Percentiles rank a stretch among this genome's conserved stretches.
These are phyloP conservation scores for Tachycineta bicolor DNA, from an alignment of 2,113 vertebrate genomes.

Conservation along the genomic window DNA sequence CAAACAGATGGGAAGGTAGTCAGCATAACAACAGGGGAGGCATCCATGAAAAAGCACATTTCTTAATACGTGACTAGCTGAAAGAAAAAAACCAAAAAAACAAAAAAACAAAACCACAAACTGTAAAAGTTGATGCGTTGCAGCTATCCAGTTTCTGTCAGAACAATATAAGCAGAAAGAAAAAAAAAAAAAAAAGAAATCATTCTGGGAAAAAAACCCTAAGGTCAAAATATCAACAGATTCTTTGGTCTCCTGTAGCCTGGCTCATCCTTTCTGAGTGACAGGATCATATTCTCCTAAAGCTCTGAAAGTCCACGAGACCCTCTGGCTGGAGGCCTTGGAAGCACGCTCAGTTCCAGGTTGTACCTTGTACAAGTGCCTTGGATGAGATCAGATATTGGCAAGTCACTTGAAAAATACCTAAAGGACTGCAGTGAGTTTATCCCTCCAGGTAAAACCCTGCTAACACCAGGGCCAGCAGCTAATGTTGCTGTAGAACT, in stretches of 20 bases:
- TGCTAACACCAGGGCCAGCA: background rate
- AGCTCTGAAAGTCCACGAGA: background rate
- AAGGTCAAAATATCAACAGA: background rate
- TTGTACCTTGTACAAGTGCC: background rate
- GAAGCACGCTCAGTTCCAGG: background rate
- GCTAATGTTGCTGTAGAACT: background rate
- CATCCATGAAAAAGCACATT: background rate
- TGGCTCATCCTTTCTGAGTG: background rate
- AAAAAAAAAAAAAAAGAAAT: background rate
- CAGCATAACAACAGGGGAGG: background rate
- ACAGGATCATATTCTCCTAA: background rate
- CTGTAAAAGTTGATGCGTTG: background rate
- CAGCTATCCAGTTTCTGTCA: background rate
- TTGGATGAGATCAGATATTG: constrained; percentile 12
- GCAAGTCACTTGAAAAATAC: background rate
- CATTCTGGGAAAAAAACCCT: background rate
- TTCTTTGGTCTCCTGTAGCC: background rate
- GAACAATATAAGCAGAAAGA: background rate
- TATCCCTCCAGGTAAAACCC: background rate
- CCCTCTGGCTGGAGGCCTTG: background rate
- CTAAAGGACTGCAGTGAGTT: background rate
- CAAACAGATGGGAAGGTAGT: background rate
- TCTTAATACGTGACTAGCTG: background rate
- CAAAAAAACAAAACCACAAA: too few relatives aligned
- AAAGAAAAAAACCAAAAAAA: background rate